Percentiles rank a stretch among this genome's conserved stretches.
Evolutionary conservation across 2,888 invertebrate genomes (phyloP).

Genomic region (Clepsis dumicolana): DNA sequence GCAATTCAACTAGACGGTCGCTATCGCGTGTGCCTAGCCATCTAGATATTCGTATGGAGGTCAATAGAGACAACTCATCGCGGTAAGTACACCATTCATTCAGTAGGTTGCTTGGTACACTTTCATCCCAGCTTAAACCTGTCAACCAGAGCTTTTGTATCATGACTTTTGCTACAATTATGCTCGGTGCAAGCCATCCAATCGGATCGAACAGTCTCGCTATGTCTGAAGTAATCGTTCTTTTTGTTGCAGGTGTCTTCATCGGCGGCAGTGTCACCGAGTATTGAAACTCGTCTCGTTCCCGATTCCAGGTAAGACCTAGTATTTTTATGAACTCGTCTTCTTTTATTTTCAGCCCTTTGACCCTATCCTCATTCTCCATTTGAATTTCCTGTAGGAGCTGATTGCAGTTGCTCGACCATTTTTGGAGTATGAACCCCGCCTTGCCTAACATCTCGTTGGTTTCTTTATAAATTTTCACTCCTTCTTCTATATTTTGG

Average conservation of each 20-base stretch:
- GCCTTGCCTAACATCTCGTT: conserved; percentile 9
- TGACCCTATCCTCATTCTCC: conserved; percentile 18
- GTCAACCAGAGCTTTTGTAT: conserved; percentile 43
- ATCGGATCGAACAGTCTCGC: conserved; percentile 40
- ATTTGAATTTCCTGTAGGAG: conserved; percentile 34
- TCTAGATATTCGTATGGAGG: too few species aligned
- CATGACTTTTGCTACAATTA: conserved; percentile 38
- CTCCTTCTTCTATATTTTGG: conserved; percentile 10
- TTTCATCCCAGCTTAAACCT: conserved; percentile 35
- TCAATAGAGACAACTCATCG: too few species aligned
- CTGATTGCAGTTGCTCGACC: conserved; percentile 43
- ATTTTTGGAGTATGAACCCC: conserved; percentile 47
- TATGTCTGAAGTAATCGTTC: conserved; percentile 20
- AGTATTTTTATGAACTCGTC: conserved; percentile 46
- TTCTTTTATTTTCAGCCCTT: conserved; percentile 42
- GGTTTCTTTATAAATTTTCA: conserved; percentile 4
- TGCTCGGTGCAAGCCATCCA: conserved; percentile 47
- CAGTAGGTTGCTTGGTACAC: not conserved
- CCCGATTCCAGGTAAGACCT: too few species aligned
- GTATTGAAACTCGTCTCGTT: conserved; percentile 46
- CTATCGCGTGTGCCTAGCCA: too few species aligned
- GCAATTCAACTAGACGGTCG: too few species aligned
- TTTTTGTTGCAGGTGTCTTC: conserved; percentile 27
- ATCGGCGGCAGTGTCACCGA: conserved; percentile 42
- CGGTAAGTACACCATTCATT: too few species aligned